Conservation (phyloP, 2,113 vertebrate species). For the Myiozetetes cayanensis region DNA sequence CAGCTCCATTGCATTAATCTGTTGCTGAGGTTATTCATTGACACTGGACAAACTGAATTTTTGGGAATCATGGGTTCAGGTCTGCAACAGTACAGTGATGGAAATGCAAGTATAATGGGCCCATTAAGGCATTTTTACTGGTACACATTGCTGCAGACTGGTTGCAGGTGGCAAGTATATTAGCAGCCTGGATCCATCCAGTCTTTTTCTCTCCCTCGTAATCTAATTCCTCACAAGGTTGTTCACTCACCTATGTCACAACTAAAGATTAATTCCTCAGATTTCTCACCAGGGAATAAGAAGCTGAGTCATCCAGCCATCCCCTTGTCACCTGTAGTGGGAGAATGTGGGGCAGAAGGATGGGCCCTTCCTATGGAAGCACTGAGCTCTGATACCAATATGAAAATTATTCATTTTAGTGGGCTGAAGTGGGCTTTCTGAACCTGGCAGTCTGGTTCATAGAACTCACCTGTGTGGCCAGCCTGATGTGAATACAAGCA, state of each 20-base stretch:
- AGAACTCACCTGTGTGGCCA: background rate
- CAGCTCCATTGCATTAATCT: background rate
- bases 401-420: background rate
- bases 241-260: background rate
- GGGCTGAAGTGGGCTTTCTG: background rate
- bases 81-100: background rate
- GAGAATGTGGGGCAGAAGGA: background rate
- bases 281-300: background rate
- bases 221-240: background rate
- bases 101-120: background rate
- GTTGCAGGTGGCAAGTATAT: background rate
- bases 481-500: background rate
- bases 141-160: rapidly evolving
- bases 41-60: background rate
- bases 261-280: background rate
- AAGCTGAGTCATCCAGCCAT: background rate
- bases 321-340: rapidly evolving
- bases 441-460: background rate
- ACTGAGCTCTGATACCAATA: background rate
- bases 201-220: background rate
- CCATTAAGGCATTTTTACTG: background rate
- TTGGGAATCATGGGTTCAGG: background rate
- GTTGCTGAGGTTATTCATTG: background rate
- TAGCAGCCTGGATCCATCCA: background rate
- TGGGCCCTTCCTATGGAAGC: rapidly evolving